phyloP scores from a whole-genome alignment of 2,888 invertebrate species.

The Polymixis flavicincta region DNA sequence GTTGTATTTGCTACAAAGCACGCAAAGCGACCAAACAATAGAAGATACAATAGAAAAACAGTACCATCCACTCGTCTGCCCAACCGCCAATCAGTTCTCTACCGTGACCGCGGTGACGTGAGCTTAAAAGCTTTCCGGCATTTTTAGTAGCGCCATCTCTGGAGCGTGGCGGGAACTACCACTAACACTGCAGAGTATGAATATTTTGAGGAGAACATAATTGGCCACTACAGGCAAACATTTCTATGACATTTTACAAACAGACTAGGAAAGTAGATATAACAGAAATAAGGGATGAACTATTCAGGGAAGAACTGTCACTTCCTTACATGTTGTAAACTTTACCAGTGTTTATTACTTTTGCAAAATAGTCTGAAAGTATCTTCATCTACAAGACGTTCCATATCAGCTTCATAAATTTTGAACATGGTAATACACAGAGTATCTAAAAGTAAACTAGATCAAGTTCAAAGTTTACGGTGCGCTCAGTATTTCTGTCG shows the following conservation, averaged over 20 bases:
- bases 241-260: neutral
- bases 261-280: neutral
- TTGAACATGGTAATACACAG: slow-evolving; percentile 9
- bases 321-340: no score
- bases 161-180: slow-evolving; percentile 45
- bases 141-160: slow-evolving; percentile 75
- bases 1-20: neutral
- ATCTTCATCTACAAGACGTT: neutral
- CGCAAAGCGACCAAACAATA: neutral
- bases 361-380: neutral
- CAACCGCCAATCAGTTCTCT: slow-evolving; percentile 65
- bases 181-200: slow-evolving; percentile 57
- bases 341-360: no score
- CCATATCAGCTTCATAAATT: slow-evolving; percentile 10
- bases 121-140: slow-evolving; percentile 82
- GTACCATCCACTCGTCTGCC: slow-evolving; percentile 50
- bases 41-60: neutral
- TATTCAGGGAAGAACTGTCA: no score
- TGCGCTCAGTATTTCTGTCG: slow-evolving; percentile 21
- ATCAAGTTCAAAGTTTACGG: slow-evolving; percentile 51
- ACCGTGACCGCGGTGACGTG: slow-evolving; percentile 72
- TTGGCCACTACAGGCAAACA: slow-evolving; percentile 8
- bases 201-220: slow-evolving; percentile 33
- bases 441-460: slow-evolving; percentile 30
- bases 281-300: neutral